Conservation (phyloP, 2,888 invertebrate species). For the Homarus gammarus region DNA sequence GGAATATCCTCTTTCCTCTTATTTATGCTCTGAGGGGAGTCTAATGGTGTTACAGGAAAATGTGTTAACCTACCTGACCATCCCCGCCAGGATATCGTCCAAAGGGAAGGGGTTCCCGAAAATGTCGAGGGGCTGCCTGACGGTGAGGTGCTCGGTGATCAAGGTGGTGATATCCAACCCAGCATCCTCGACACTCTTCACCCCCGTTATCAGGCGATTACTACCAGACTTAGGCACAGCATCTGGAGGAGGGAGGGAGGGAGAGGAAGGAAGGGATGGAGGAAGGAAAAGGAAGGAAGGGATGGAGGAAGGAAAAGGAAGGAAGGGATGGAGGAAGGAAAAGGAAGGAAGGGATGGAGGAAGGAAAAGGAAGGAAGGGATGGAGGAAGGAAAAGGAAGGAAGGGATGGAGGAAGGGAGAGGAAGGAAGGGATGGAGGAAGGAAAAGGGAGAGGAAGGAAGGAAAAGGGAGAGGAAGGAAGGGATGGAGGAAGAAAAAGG, state of each 20-base stretch:
- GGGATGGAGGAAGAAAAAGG: too few relatives aligned
- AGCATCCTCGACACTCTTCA: conserved; percentile 20
- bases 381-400: not conserved
- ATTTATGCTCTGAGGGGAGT: too few relatives aligned
- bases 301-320: not conserved
- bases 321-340: not conserved
- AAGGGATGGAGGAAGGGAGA: not conserved
- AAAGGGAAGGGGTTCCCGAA: conserved; percentile 24
- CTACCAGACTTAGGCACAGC: conserved; percentile 34
- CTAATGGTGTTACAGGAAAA: too few relatives aligned
- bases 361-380: not conserved
- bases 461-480: too few relatives aligned
- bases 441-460: too few relatives aligned
- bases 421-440: too few relatives aligned
- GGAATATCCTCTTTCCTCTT: too few relatives aligned
- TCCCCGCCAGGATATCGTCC: conserved; percentile 1
- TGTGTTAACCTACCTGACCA: conserved; percentile 52
- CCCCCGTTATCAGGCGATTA: conserved; percentile 24
- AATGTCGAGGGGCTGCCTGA: not conserved
- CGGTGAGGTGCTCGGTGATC: not conserved
- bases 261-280: not conserved
- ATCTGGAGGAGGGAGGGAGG: conserved; percentile 27
- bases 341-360: not conserved
- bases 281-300: too few relatives aligned
- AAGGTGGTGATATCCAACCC: not conserved